A percentile compares a stretch with the other conserved stretches of the same genome.
phyloP scores from a whole-genome alignment of 2,888 invertebrate genomes.

The Oscheius sp. region DNA sequence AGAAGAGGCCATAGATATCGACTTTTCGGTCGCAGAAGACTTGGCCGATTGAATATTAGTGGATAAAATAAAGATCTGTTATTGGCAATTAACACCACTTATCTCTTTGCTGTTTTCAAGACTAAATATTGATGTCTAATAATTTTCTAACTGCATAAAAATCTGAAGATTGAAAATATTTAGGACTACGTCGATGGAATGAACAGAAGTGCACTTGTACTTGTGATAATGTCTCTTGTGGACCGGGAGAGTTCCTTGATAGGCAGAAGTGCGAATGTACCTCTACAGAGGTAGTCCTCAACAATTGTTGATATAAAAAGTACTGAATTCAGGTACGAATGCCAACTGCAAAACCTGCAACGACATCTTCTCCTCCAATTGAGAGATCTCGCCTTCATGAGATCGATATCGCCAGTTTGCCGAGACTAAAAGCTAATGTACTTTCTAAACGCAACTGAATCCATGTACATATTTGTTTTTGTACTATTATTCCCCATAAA shows the following conservation, averaged over 20 bases:
- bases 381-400: background rate
- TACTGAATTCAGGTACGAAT: background rate
- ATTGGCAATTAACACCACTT: background rate
- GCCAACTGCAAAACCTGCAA: background rate
- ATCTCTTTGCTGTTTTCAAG: background rate
- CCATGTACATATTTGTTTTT: too few relatives aligned
- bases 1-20: background rate
- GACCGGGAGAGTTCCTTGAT: slow-evolving; percentile 5
- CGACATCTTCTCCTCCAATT: background rate
- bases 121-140: background rate
- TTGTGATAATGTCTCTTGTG: slow-evolving; percentile 16
- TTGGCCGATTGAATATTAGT: background rate
- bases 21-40: slow-evolving; percentile 1
- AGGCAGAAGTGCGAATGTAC: slow-evolving; percentile 18
- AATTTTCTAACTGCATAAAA: too few relatives aligned
- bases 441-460: background rate
- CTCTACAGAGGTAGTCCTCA: background rate
- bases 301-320: background rate
- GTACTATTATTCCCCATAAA: too few relatives aligned
- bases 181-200: slow-evolving; percentile 22
- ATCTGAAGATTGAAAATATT: background rate
- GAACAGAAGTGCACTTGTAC: slow-evolving; percentile 31
- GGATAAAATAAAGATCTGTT: background rate
- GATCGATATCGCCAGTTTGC: slow-evolving; percentile 22
- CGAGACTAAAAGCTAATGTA: slow-evolving; percentile 16